Conservation (phyloP, 2,113 vertebrate genomes). For the Cebidichthys violaceus region DNA sequence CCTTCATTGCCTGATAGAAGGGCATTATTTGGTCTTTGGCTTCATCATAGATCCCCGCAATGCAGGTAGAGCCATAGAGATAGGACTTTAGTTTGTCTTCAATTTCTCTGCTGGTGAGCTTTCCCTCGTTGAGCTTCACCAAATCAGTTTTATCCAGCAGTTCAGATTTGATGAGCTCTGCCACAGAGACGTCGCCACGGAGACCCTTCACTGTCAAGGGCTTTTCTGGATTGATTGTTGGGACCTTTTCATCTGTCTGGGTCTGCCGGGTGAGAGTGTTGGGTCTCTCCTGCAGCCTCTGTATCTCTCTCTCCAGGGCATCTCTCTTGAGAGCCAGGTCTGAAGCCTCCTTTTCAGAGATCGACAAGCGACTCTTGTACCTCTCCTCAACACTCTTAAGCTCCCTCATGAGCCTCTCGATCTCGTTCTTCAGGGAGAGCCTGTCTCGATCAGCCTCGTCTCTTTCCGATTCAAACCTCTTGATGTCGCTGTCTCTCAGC, state of each 20-base stretch:
- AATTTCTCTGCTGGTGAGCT: slow-evolving; percentile 88
- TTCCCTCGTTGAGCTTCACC: slow-evolving; percentile 84
- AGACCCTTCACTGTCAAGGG: slow-evolving; percentile 89
- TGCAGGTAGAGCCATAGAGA: slow-evolving; percentile 92
- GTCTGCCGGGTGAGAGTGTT: slow-evolving; percentile 82
- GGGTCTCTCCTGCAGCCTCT: slow-evolving; percentile 87
- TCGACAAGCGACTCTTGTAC: slow-evolving; percentile 86
- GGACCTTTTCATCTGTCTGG: slow-evolving; percentile 89
- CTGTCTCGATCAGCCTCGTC: slow-evolving; percentile 91
- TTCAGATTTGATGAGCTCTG: slow-evolving; percentile 85
- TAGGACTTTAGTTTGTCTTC: slow-evolving; percentile 91
- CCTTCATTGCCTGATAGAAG: slow-evolving; percentile 96
- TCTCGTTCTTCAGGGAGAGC: slow-evolving; percentile 85
- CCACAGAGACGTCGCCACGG: slow-evolving; percentile 85
- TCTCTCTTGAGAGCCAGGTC: slow-evolving; percentile 86
- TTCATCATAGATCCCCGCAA: slow-evolving; percentile 98
- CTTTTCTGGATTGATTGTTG: slow-evolving; percentile 87
- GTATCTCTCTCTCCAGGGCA: slow-evolving; percentile 89
- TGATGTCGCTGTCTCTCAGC: slow-evolving; percentile 87
- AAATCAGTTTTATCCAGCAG: slow-evolving; percentile 87
- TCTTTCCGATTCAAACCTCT: slow-evolving; percentile 87
- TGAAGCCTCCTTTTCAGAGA: slow-evolving; percentile 85
- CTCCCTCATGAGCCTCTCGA: slow-evolving; percentile 90
- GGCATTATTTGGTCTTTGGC: slow-evolving; percentile 91
- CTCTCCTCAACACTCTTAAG: slow-evolving; percentile 89